Percentiles rank a stretch among this genome's conserved stretches.
Evolutionary conservation across 1,140 invertebrate species (phyloP).

Genomic region (Acromyrmex echinatior): DNA sequence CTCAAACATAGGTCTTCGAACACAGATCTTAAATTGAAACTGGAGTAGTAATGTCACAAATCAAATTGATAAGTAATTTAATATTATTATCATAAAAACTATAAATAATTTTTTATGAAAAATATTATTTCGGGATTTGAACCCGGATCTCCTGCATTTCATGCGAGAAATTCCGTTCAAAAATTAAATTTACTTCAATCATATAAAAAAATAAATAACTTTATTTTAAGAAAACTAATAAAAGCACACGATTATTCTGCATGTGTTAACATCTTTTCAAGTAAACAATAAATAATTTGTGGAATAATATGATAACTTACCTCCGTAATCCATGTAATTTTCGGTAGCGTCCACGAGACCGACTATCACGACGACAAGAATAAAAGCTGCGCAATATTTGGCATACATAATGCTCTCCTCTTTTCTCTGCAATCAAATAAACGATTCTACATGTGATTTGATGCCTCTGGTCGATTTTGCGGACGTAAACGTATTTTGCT

Average conservation of each 20-base stretch:
- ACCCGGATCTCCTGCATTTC: too few relatives aligned
- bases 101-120: too few relatives aligned
- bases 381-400: slow-evolving; percentile 50
- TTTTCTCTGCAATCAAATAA: slow-evolving; percentile 64
- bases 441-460: slow-evolving; percentile 1
- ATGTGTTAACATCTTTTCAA: neutral
- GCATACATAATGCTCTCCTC: slow-evolving; percentile 58
- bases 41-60: too few relatives aligned
- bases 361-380: slow-evolving; percentile 58
- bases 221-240: neutral
- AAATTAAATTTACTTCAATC: neutral
- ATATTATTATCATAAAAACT: too few relatives aligned
- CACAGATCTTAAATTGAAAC: too few relatives aligned
- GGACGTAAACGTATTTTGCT: neutral
- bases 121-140: too few relatives aligned
- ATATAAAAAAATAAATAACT: neutral
- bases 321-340: slow-evolving; percentile 79
- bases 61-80: too few relatives aligned
- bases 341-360: slow-evolving; percentile 70
- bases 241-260: neutral
- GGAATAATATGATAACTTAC: slow-evolving; percentile 59
- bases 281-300: neutral
- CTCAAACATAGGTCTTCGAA: too few relatives aligned
- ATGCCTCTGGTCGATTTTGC: neutral
- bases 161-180: too few relatives aligned